A percentile compares a stretch with the other conserved stretches of the same genome.
Evolutionary conservation across 2,797 vertebrate genomes (phyloP).

Genomic region (Poeciliopsis gracilis): DNA sequence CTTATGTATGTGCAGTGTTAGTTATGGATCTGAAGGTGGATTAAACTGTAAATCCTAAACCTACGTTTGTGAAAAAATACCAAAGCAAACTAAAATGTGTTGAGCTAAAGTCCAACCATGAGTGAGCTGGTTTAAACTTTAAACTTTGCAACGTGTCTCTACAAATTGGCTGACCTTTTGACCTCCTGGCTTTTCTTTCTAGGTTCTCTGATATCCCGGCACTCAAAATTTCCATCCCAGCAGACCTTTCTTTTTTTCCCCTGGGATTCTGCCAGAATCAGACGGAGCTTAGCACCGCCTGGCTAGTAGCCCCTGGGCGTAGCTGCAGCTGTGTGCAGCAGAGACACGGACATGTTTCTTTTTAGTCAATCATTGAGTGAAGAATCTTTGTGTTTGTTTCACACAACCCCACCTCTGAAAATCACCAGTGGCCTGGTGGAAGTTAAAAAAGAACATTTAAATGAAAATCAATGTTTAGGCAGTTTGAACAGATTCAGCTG

Average conservation of each 20-base stretch:
- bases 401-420: conserved; percentile 1
- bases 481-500: background rate
- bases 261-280: background rate
- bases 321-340: background rate
- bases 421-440: background rate
- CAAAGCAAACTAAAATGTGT: background rate
- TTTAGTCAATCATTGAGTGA: background rate
- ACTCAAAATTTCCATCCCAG: background rate
- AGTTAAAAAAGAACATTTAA: background rate
- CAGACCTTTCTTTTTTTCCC: background rate
- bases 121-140: background rate
- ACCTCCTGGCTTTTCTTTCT: background rate
- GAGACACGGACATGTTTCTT: background rate
- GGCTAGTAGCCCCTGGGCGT: too few relatives aligned
- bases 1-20: background rate
- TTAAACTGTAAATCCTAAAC: background rate
- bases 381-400: background rate
- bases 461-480: background rate
- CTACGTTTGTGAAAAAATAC: background rate
- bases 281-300: too few relatives aligned
- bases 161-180: background rate
- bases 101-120: background rate
- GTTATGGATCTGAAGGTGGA: background rate
- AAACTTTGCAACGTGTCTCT: background rate
- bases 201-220: background rate